Base-by-base conservation (phyloP, 2,888 invertebrate genomes). In the Cabera pusaria region DNA sequence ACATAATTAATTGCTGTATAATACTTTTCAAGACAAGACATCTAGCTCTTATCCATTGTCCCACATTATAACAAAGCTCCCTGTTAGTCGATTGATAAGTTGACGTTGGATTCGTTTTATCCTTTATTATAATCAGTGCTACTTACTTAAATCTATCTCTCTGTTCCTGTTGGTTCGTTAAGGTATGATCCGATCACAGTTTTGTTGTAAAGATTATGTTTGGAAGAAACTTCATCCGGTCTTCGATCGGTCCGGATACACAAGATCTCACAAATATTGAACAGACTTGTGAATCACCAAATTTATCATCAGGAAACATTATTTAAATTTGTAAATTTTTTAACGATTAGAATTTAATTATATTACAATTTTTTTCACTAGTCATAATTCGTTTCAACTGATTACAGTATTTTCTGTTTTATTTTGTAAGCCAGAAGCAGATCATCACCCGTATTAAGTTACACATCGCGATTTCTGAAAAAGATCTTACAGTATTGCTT, bases 121-220 rank as follows among this genome's bases (percentile, higher is more conserved):
- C 42, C 44, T 44, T 69, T 65, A 53, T 59, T 65, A 67, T 71
- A 72, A 74, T 77, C 70, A 68, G 69, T 58, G 74, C 73, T 77
- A 75, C 76, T 72, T 77, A 75, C 76, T 78, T 79, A 77, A 73
- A 83, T 78, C 72, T 77, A 74, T 77, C 72, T 72, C 61, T 67
- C 65, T 75, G 71, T 75, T 70, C 63, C 64, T 65, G 65, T 70
- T 68, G 69, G 69, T 83, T 84, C 84, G 81, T 85, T 85, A 83
- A 81, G 72, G 69, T 70, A 70, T 72, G 80, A 83, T 80, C 69
- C 58, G 78, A 84, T 82, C 82, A 83, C 80, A 81, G 78, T 86
- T 83, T 86, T 85, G 81, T 86, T 85, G 83, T 86, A 80, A 85
- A 85, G 84, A 86, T 86, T 86, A 86, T 85, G 85, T 85, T 69